These are phyloP conservation scores for Acanthiza pusilla DNA, from an alignment of 2,797 vertebrate genomes.

Conservation along the genomic window DNA sequence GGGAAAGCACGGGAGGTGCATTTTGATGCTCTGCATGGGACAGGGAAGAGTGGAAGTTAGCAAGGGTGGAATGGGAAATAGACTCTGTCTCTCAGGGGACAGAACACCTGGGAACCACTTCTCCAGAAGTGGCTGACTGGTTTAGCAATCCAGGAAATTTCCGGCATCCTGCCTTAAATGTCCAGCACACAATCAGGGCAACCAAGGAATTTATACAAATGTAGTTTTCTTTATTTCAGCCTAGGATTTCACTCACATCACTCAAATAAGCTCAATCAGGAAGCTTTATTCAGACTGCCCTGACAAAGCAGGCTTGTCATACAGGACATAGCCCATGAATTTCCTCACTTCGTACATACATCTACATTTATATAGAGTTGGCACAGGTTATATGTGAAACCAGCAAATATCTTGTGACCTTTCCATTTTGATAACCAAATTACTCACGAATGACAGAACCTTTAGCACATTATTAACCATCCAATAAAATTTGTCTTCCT, in stretches of 20 bases:
- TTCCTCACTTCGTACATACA: neutral
- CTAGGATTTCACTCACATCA: neutral
- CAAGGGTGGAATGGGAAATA: neutral
- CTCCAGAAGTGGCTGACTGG: neutral
- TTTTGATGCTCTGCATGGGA: too few relatives aligned
- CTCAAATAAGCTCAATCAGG: neutral
- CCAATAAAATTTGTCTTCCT: neutral
- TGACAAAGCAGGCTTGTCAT: neutral
- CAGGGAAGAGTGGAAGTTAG: too few relatives aligned
- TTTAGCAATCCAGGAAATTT: neutral
- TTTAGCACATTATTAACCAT: neutral
- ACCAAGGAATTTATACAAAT: neutral
- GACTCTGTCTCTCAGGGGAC: neutral
- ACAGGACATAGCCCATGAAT: neutral
- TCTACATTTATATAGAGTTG: neutral
- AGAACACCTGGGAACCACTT: neutral
- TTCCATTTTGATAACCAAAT: neutral
- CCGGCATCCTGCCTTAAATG: neutral
- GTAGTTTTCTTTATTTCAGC: neutral
- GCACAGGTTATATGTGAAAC: neutral
- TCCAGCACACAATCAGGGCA: rapidly evolving
- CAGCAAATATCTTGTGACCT: neutral
- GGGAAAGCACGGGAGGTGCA: too few relatives aligned
- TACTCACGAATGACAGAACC: neutral
- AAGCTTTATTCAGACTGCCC: neutral